Percentiles rank a stretch among this genome's conserved stretches.
Evolutionary conservation across 2,888 invertebrate species (phyloP).

Genomic region (Heliconius erato): DNA sequence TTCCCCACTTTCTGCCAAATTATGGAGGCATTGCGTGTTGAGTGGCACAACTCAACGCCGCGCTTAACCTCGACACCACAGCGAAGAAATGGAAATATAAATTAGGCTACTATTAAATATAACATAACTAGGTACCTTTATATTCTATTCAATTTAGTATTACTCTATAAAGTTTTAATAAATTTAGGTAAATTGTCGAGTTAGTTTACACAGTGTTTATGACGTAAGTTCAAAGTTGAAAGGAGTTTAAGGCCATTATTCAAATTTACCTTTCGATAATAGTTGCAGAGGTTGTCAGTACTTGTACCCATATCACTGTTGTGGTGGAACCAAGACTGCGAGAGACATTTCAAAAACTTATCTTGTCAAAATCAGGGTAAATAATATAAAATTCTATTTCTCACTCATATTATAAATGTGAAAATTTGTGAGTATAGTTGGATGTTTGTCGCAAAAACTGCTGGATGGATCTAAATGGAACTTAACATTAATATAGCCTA

Average conservation of each 20-base stretch:
- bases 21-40: too few relatives aligned
- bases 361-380: neutral
- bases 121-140: neutral
- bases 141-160: neutral
- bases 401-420: too few relatives aligned
- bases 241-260: neutral
- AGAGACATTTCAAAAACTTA: neutral
- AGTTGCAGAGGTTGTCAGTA: neutral
- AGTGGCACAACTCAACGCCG: too few relatives aligned
- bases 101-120: constrained; percentile 1
- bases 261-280: neutral
- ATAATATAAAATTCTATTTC: neutral
- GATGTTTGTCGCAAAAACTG: too few relatives aligned
- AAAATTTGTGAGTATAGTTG: too few relatives aligned
- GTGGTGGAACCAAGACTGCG: neutral
- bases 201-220: neutral
- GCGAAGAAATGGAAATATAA: neutral
- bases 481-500: too few relatives aligned
- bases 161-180: neutral
- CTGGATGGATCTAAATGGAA: too few relatives aligned
- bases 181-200: neutral
- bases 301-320: neutral
- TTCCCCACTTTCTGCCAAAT: too few relatives aligned
- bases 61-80: too few relatives aligned
- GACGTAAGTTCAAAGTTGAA: constrained; percentile 17